Evolutionary conservation across 2,797 vertebrate species (phyloP).

Genomic region (Sibirionetta formosa): DNA sequence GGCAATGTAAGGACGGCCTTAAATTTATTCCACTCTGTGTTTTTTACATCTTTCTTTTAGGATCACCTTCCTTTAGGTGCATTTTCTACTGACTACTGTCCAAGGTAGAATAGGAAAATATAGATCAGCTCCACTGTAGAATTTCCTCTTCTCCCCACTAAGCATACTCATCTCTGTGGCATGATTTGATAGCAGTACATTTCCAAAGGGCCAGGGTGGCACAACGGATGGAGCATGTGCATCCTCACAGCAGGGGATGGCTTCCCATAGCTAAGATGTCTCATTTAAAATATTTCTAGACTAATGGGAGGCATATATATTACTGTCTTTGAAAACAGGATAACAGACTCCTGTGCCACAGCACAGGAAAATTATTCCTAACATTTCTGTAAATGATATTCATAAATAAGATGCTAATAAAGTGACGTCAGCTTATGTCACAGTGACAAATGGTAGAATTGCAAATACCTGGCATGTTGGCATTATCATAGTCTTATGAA

Average conservation of each 20-base stretch:
- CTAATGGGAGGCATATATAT: too few species aligned
- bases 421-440: neutral
- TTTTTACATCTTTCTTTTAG: neutral
- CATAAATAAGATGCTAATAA: neutral
- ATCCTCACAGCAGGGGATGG: too few species aligned
- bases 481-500: neutral
- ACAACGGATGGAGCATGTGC: rapidly evolving
- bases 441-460: neutral
- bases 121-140: neutral
- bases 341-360: neutral
- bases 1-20: neutral
- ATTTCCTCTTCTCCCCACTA: neutral
- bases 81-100: neutral
- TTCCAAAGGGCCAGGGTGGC: rapidly evolving
- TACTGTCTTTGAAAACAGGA: neutral
- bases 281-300: neutral
- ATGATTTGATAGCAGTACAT: rapidly evolving
- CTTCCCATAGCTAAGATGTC: rapidly evolving
- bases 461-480: rapidly evolving
- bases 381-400: neutral
- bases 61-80: neutral
- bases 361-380: rapidly evolving
- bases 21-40: neutral
- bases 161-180: too few species aligned
- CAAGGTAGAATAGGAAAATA: neutral